These are phyloP conservation scores for Hippocampus barbouri DNA, from an alignment of 2,113 vertebrate genomes.

Conservation along the genomic window DNA sequence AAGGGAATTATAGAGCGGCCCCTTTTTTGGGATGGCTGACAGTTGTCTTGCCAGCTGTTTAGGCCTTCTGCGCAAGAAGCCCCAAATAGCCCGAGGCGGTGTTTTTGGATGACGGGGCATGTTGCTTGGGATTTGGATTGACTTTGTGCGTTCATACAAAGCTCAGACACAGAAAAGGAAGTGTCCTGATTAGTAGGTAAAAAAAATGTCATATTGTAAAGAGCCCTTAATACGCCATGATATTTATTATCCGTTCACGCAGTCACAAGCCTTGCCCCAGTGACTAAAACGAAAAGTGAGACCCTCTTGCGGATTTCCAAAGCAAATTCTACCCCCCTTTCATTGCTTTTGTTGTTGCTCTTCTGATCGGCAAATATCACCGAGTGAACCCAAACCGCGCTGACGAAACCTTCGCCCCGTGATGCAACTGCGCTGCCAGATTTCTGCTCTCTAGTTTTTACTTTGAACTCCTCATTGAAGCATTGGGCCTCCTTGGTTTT, in stretches of 20 bases:
- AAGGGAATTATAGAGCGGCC: slow-evolving; percentile 15
- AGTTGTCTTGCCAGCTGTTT: slow-evolving; percentile 20
- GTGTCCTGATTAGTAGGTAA: neutral
- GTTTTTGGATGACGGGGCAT: slow-evolving; percentile 7
- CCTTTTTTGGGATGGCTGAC: slow-evolving; percentile 11
- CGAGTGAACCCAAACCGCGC: slow-evolving; percentile 8
- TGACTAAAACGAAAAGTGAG: no score
- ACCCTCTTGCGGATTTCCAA: no score
- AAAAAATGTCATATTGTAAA: no score
- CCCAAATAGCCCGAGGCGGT: slow-evolving; percentile 24
- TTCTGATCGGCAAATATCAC: slow-evolving; percentile 19
- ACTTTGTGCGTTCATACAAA: slow-evolving; percentile 14
- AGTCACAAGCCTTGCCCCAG: no score
- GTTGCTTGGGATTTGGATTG: slow-evolving; percentile 20
- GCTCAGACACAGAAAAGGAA: slow-evolving; percentile 27
- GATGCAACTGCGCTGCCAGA: slow-evolving; percentile 25
- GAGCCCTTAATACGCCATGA: no score
- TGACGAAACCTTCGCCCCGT: slow-evolving; percentile 3
- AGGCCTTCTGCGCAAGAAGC: slow-evolving; percentile 15
- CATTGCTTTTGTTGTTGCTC: slow-evolving; percentile 5
- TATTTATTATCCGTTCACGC: no score
- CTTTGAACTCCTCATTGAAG: slow-evolving; percentile 6
- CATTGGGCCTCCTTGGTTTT: slow-evolving; percentile 20
- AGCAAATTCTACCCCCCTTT: no score
- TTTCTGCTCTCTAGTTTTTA: slow-evolving; percentile 16